Evolutionary conservation across 2,797 vertebrate species (phyloP), one percentile per base, ranked within the genome.

Genomic region (Lithobates pipiens): DNA sequence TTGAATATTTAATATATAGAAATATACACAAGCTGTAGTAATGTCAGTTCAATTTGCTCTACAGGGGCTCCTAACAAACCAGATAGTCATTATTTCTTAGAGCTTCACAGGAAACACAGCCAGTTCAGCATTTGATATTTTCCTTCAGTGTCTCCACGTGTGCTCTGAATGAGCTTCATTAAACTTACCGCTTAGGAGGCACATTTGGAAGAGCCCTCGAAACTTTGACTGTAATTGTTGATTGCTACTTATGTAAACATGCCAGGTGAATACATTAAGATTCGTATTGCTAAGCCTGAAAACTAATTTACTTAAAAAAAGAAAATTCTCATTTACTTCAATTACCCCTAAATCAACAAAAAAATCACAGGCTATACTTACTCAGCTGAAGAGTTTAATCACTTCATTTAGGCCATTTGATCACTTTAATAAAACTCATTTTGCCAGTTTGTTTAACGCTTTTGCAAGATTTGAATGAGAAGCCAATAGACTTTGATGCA

Each of bases 371-470:
- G 63, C 46, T 23, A 10, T 77, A 63, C 65, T 82, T 77, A 13
- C 16, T 68, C 6, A 77, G 74, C 63, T 76, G 42, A 71, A 77
- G 63, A 77, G 65, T 63, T 44, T 50, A 86, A 86, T 86, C 85
- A 86, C 39, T 42, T 82, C n/a, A 82, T 82, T 77, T 67, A 46
- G 36, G 46, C 57, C 46, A 68, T 71, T 75, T 50, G 65, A 69
- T 63, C 50, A 86, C 73, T 71, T 71, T 81, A 82, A 86, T 86
- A 77, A 82, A 82, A 82, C 25, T 46, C 36, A 86, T 77, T 86
- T 82, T 54, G 46, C 69, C 34, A 81, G 63, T 81, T 81, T 81
- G 75, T 50, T 57, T 70, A 46, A 23, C 69, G 39, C 44, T 29
- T 34, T 25, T 39, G 68, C 61, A 57, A 80, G 29, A 27, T 71